Conservation (phyloP, 2,113 vertebrate genomes). For the Tyto alba region DNA sequence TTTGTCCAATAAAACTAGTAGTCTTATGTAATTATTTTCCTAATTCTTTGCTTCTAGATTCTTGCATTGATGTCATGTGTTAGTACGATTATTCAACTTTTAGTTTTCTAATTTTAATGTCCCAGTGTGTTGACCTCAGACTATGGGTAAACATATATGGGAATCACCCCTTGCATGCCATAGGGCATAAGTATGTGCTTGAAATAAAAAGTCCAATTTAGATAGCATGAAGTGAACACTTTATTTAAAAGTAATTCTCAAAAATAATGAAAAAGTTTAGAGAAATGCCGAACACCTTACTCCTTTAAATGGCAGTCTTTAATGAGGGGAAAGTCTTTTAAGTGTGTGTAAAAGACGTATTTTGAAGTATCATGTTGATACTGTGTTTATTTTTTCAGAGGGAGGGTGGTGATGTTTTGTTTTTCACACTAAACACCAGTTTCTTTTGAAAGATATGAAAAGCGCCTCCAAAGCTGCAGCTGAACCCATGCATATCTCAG, state of each 20-base stretch:
- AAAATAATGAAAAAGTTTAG: no score
- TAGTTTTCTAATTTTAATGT: not conserved
- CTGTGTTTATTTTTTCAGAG: rapidly evolving
- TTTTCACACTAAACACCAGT: not conserved
- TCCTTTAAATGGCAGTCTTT: not conserved
- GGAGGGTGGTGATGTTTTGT: rapidly evolving
- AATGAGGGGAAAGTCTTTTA: not conserved
- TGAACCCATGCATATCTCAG: rapidly evolving
- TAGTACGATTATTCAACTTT: not conserved
- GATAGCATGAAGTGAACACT: rapidly evolving
- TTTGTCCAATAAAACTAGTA: not conserved
- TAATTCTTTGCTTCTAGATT: not conserved
- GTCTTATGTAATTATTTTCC: not conserved
- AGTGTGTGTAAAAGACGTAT: rapidly evolving
- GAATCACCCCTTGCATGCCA: not conserved
- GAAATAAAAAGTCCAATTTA: rapidly evolving
- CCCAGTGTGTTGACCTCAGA: not conserved
- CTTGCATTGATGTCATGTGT: not conserved
- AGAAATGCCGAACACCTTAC: not conserved
- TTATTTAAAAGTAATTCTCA: not conserved
- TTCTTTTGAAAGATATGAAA: not conserved
- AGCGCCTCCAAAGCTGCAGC: not conserved
- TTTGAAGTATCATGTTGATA: not conserved
- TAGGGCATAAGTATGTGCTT: rapidly evolving
- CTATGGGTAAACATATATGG: rapidly evolving